These are phyloP conservation scores for Entomyzon cyanotis DNA, from an alignment of 2,113 vertebrate genomes.

Conservation along the genomic window DNA sequence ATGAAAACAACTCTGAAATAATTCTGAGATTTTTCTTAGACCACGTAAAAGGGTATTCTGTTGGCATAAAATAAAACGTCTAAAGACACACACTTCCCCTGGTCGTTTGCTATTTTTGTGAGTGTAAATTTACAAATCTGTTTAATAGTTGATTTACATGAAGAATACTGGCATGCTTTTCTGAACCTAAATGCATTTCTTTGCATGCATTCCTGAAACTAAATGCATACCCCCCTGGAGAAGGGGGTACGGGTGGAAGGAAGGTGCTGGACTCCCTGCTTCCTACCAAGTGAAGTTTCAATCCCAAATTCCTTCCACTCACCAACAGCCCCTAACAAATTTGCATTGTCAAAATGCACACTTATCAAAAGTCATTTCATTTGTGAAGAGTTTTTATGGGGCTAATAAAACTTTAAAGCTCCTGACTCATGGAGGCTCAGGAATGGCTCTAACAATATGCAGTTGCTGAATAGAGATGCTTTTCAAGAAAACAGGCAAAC, in stretches of 20 bases:
- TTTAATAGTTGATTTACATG: slow-evolving; percentile 14
- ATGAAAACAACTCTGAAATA: neutral
- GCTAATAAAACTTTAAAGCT: slow-evolving; percentile 79
- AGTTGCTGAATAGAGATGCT: slow-evolving; percentile 17
- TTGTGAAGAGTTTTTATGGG: slow-evolving; percentile 75
- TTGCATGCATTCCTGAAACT: neutral
- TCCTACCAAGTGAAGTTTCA: slow-evolving; percentile 65
- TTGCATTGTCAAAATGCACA: slow-evolving; percentile 68
- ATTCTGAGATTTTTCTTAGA: neutral
- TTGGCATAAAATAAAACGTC: neutral
- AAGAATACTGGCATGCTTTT: neutral
- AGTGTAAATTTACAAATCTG: neutral
- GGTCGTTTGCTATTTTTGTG: neutral
- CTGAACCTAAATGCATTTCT: slow-evolving; percentile 11
- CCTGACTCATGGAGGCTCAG: slow-evolving; percentile 30
- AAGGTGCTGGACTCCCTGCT: slow-evolving; percentile 12
- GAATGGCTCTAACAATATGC: slow-evolving; percentile 37
- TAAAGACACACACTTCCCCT: neutral
- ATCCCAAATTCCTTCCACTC: slow-evolving; percentile 62
- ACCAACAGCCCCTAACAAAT: slow-evolving; percentile 75
- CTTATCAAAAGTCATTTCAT: slow-evolving; percentile 75
- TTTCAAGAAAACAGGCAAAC: slow-evolving; percentile 41
- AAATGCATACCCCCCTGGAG: slow-evolving; percentile 12
- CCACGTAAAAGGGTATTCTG: neutral
- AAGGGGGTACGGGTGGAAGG: neutral